Conservation (phyloP, 2,888 invertebrate genomes). For the Tipula helvola region DNA sequence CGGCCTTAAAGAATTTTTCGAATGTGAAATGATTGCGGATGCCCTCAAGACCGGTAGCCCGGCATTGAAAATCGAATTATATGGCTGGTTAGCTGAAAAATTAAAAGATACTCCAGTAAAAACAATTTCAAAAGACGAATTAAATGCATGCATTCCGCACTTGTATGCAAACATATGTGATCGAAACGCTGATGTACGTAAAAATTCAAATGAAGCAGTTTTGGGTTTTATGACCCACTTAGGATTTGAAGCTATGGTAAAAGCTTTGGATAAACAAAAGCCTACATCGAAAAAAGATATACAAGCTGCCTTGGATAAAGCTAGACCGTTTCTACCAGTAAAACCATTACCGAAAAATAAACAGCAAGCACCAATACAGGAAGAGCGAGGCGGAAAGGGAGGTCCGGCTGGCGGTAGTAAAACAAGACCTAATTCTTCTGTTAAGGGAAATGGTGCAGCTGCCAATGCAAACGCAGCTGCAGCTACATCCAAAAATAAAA, state of each 20-base stretch:
- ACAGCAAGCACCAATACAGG: conserved; percentile 40
- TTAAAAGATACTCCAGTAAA: conserved; percentile 60
- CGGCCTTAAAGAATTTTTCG: conserved; percentile 60
- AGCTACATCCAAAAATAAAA: conserved; percentile 50
- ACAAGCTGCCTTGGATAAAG: conserved; percentile 71
- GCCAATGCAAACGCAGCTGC: conserved; percentile 22
- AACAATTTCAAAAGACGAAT: conserved; percentile 68
- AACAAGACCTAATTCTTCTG: conserved; percentile 17
- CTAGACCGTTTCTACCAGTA: conserved; percentile 67
- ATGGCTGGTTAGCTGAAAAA: conserved; percentile 75
- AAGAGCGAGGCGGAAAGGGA: conserved; percentile 45
- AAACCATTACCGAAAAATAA: conserved; percentile 58
- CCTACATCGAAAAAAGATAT: conserved; percentile 66
- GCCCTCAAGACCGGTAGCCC: conserved; percentile 79
- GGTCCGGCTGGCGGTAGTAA: conserved; percentile 26
- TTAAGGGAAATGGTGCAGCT: conserved; percentile 17
- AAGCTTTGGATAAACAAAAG: conserved; percentile 38
- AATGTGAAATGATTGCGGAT: conserved; percentile 80
- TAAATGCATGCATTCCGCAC: conserved; percentile 60
- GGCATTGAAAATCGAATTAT: conserved; percentile 62
- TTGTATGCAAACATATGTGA: conserved; percentile 79
- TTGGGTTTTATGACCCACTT: conserved; percentile 88
- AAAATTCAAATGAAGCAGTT: conserved; percentile 79
- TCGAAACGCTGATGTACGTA: conserved; percentile 80
- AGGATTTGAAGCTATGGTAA: conserved; percentile 40